Conservation (phyloP, 64 coral and sea anemone genomes). For the Pocillopora damicornis region DNA sequence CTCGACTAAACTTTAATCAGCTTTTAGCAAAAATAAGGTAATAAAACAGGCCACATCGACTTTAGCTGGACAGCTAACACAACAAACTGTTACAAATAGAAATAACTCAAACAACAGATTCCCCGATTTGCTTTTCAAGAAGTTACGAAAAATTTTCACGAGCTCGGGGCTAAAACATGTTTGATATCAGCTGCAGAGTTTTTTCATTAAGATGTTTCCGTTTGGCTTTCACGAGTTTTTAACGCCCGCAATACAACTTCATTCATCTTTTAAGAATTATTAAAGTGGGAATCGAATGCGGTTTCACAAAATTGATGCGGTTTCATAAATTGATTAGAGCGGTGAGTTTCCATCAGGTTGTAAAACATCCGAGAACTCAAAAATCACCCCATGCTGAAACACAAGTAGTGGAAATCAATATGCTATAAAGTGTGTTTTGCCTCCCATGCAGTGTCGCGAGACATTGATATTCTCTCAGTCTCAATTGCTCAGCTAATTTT, state of each 20-base stretch:
- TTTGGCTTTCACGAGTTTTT: too few relatives aligned
- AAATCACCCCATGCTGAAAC: too few relatives aligned
- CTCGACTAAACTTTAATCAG: background rate
- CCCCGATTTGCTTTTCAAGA: background rate
- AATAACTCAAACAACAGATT: conserved; percentile 4
- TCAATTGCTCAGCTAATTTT: conserved; percentile 17
- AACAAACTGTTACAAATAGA: conserved; percentile 1
- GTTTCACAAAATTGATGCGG: too few relatives aligned
- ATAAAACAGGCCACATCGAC: background rate
- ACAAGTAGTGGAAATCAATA: background rate
- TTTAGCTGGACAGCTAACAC: background rate
- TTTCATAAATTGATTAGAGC: too few relatives aligned
- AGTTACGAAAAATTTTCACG: background rate
- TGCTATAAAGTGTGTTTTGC: background rate
- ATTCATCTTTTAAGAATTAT: too few relatives aligned
- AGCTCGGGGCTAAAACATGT: background rate
- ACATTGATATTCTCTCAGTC: background rate
- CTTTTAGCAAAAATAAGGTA: background rate
- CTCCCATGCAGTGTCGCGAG: background rate
- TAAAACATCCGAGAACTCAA: too few relatives aligned
- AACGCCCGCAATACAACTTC: too few relatives aligned
- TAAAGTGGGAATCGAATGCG: too few relatives aligned
- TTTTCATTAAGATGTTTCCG: background rate
- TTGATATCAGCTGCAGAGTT: background rate
- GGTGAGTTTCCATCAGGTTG: too few relatives aligned